A percentile compares a stretch with the other conserved stretches of the same genome.
Evolutionary conservation across 2,113 vertebrate genomes (phyloP).

Genomic region (Seriola rivoliana): DNA sequence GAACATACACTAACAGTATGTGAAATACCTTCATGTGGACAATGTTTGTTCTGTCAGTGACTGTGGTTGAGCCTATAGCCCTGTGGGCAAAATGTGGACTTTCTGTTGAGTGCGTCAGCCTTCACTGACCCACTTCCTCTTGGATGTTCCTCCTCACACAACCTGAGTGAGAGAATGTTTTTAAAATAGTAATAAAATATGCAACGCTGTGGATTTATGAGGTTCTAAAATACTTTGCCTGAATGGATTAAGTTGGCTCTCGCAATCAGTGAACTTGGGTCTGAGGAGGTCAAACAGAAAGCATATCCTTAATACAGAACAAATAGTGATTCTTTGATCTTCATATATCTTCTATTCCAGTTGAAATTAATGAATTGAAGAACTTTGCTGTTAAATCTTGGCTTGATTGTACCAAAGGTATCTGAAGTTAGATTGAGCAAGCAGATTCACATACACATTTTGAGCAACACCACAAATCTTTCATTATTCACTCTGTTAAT

Average conservation of each 20-base stretch:
- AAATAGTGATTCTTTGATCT: neutral
- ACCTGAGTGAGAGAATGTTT: constrained; percentile 27
- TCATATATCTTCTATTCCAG: neutral
- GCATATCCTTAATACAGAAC: neutral
- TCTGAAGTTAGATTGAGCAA: neutral
- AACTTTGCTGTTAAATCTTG: neutral
- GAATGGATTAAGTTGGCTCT: neutral
- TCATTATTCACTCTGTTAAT: neutral
- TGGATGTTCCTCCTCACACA: constrained; percentile 33
- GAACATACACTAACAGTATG: constrained; percentile 9
- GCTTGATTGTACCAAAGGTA: neutral
- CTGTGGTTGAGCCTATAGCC: neutral
- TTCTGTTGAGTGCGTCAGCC: constrained; percentile 35
- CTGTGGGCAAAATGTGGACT: constrained; percentile 17
- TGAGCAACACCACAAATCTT: neutral
- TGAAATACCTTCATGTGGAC: neutral
- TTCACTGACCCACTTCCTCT: constrained; percentile 61
- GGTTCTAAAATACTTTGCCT: neutral
- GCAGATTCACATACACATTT: neutral
- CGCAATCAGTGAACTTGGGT: constrained; percentile 3
- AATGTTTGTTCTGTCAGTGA: constrained; percentile 1
- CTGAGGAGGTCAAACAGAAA: neutral
- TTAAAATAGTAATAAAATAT: constrained; percentile 22
- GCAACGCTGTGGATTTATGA: constrained; percentile 19
- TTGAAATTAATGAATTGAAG: neutral